phyloP scores from a whole-genome alignment of 37 sponge, comb jelly and placozoan genomes.

The Cliona cf. orientalis region DNA sequence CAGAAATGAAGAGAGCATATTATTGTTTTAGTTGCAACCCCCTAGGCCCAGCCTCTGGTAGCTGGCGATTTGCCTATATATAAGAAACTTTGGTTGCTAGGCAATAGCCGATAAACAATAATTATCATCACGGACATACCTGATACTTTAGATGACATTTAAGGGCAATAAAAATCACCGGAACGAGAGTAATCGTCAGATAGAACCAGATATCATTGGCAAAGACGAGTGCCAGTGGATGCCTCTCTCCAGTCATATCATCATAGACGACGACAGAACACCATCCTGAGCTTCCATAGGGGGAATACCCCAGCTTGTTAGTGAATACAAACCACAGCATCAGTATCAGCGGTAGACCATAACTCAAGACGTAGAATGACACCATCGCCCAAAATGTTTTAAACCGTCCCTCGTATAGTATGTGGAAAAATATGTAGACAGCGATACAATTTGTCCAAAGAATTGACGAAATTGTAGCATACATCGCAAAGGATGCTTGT shows the following conservation, averaged over 20 bases:
- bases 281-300: conserved; percentile 70
- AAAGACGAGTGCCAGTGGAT: conserved; percentile 23
- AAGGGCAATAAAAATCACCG: conserved; percentile 34
- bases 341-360: conserved; percentile 40
- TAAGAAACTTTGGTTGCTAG: too few species aligned
- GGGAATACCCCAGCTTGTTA: conserved; percentile 16
- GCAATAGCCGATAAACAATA: too few species aligned
- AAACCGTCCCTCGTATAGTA: not conserved
- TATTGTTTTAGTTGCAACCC: too few species aligned
- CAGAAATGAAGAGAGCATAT: too few species aligned
- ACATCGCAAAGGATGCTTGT: conserved; percentile 65
- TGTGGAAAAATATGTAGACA: conserved; percentile 54
- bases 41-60: too few species aligned
- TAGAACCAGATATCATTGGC: conserved; percentile 78
- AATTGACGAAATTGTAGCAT: conserved; percentile 50
- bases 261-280: conserved; percentile 43
- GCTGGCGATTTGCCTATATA: too few species aligned
- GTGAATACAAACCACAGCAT: conserved; percentile 40
- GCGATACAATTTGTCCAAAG: conserved; percentile 74
- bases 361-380: conserved; percentile 40
- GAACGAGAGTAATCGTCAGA: conserved; percentile 50
- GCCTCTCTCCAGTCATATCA: not conserved
- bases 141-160: conserved; percentile 37
- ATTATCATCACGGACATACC: too few species aligned
- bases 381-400: not conserved